Percentiles rank a stretch among this genome's conserved stretches.
Evolutionary conservation across 2,797 vertebrate species (phyloP).

Genomic region (Lepus oiostolus): DNA sequence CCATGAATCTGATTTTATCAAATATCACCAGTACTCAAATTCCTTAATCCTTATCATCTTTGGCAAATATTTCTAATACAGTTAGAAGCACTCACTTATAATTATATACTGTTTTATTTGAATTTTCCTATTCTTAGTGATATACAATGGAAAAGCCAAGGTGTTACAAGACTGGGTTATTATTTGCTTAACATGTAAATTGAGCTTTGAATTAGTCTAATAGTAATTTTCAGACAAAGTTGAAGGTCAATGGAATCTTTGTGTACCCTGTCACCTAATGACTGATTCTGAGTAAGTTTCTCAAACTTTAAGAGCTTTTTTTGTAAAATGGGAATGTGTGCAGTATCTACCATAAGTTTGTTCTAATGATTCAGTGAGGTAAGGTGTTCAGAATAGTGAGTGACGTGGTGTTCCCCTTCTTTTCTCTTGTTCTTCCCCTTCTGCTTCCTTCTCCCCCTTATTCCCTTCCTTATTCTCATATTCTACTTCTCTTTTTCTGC

Average conservation of each 20-base stretch:
- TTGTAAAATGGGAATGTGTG: slow-evolving; percentile 16
- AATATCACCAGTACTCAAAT: background rate
- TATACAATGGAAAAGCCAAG: background rate
- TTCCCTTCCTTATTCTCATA: background rate
- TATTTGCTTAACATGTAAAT: background rate
- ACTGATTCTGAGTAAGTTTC: slow-evolving; percentile 35
- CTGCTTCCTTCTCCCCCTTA: background rate
- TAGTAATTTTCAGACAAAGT: slow-evolving; percentile 26
- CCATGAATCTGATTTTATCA: background rate
- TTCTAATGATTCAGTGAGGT: slow-evolving; percentile 20
- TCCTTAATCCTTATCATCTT: background rate
- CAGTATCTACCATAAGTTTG: background rate
- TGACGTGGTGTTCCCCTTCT: background rate
- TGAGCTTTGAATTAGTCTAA: background rate
- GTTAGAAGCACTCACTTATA: background rate
- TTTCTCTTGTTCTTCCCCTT: background rate
- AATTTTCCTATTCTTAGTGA: background rate
- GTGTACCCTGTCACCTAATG: background rate
- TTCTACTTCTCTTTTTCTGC: background rate
- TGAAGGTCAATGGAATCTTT: slow-evolving; percentile 17
- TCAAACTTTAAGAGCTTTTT: slow-evolving; percentile 17
- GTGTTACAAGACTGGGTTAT: background rate
- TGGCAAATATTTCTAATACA: slow-evolving; percentile 26
- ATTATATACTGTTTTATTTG: background rate
- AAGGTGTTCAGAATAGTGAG: background rate